These are phyloP conservation scores for Drosophila ficusphila DNA, from an alignment of 1,140 invertebrate species.

Conservation along the genomic window DNA sequence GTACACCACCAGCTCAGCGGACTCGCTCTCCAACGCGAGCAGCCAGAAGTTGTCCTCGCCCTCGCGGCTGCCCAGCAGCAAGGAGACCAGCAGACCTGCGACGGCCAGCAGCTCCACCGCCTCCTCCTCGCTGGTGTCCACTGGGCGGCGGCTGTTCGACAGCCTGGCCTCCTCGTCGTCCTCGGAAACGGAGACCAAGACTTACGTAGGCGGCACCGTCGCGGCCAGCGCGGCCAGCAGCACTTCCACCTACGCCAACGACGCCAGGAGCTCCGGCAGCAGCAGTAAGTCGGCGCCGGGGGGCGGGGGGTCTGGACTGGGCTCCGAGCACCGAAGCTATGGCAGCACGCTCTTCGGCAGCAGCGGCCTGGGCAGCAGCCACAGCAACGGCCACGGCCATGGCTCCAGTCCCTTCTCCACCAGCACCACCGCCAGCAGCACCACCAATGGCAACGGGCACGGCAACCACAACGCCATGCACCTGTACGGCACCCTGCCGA, in stretches of 20 bases:
- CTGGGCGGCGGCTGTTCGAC: constrained; percentile 74
- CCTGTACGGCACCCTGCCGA: constrained; percentile 80
- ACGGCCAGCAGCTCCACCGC: constrained; percentile 37
- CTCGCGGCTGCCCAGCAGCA: constrained; percentile 45
- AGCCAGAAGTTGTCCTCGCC: constrained; percentile 65
- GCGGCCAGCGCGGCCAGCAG: constrained; percentile 50
- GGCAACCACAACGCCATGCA: constrained; percentile 75
- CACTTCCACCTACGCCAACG: constrained; percentile 71
- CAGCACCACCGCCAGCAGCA: too few species aligned
- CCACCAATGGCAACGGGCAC: constrained; percentile 66
- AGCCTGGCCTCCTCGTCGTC: constrained; percentile 75
- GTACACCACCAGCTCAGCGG: constrained; percentile 49
- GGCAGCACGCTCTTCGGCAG: constrained; percentile 66
- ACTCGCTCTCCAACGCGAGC: constrained; percentile 43
- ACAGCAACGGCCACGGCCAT: constrained; percentile 28
- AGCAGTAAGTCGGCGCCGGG: constrained; percentile 55
- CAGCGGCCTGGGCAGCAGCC: constrained; percentile 58
- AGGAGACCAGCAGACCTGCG: constrained; percentile 35
- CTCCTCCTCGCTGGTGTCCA: constrained; percentile 72
- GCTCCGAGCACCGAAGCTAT: constrained; percentile 59
- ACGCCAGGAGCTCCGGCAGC: constrained; percentile 54
- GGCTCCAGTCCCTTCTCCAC: constrained; percentile 59
- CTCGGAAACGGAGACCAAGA: constrained; percentile 76
- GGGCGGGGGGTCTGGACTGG: constrained; percentile 48
- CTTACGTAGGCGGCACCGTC: constrained; percentile 65